Base-by-base conservation (phyloP, 2,797 vertebrate species). In the Bovichtus variegatus region DNA sequence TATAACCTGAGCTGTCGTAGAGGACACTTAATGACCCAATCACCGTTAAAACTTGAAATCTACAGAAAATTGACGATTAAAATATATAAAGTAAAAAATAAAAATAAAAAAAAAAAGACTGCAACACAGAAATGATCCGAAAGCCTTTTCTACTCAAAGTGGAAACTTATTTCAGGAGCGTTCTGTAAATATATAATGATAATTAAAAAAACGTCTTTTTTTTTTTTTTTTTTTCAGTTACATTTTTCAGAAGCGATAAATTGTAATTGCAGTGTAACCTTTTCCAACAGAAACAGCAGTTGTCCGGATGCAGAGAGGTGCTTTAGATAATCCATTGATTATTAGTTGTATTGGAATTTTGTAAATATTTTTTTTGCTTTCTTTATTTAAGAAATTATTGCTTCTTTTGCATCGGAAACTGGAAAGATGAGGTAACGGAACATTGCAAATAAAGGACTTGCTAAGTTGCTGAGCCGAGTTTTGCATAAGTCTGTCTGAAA, bases 371-470 rank as follows among this genome's bases (percentile, higher is more conserved):
- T 93, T 92, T 95, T 96, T 95, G 93, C 93, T 92, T 96, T 96
- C 96, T 95, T 96, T 97, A 97, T 97, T 97, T 97, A 96, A 97
- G 95, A 93, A 95, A 96, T 96, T 93, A 93, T 95, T 95, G 95
- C 96, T 97, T 96, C 96, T 97, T 97, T 97, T 96, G 95, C 96
- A 94, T 95, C 93, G 92, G 95, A 96, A 97, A 97, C 96, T 97
- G 96, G 96, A 97, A 95, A 92, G 93, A 89, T 92, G 96, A 95
- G 95, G 90, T 92, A 86, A 93, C 69, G 78, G 91, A 93, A 92
- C 93, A 95, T 95, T 95, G 92, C 94, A 94, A 96, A 96, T 96
- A 96, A 96, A 97, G 96, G 88, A 95, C 90, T 93, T 95, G 90
- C 91, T 88, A 89, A 92, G 92, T 95, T 95, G 93, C 94, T 86